Evolutionary conservation across 2,797 vertebrate genomes (phyloP).

Genomic region (Margarornis squamiger): DNA sequence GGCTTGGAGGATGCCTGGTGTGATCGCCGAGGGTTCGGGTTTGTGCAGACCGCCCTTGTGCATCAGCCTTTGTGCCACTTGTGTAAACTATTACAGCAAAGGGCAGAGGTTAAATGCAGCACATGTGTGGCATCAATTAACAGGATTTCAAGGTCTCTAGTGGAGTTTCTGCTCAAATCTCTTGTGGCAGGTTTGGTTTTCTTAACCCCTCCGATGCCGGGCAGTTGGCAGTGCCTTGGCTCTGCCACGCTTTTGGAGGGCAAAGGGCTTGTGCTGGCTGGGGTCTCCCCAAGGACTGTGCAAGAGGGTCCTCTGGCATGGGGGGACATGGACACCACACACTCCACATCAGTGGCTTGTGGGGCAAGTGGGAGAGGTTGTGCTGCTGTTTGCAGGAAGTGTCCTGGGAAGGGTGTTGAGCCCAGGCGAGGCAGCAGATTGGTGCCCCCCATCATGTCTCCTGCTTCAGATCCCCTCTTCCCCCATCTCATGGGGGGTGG

Average conservation of each 20-base stretch:
- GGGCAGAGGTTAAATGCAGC: conserved; percentile 73
- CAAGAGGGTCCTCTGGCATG: background rate
- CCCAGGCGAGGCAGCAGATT: fast-evolving
- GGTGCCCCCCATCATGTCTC: too few relatives aligned
- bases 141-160: conserved; percentile 66
- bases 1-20: fast-evolving
- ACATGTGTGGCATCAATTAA: conserved; percentile 73
- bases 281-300: background rate
- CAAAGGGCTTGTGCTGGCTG: background rate
- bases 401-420: too few relatives aligned
- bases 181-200: conserved; percentile 48
- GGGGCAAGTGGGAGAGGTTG: background rate
- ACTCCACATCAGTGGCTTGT: fast-evolving
- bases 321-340: background rate
- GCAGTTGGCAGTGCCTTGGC: background rate
- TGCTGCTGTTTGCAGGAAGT: background rate
- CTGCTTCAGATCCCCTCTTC: background rate
- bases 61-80: conserved; percentile 46
- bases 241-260: background rate
- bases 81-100: conserved; percentile 69
- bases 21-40: fast-evolving
- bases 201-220: conserved; percentile 50
- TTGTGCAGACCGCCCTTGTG: background rate
- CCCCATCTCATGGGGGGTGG: fast-evolving
- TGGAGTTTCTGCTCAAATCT: conserved; percentile 57